Conservation (phyloP, 2,797 vertebrate genomes). For the Phrynocephalus forsythii region DNA sequence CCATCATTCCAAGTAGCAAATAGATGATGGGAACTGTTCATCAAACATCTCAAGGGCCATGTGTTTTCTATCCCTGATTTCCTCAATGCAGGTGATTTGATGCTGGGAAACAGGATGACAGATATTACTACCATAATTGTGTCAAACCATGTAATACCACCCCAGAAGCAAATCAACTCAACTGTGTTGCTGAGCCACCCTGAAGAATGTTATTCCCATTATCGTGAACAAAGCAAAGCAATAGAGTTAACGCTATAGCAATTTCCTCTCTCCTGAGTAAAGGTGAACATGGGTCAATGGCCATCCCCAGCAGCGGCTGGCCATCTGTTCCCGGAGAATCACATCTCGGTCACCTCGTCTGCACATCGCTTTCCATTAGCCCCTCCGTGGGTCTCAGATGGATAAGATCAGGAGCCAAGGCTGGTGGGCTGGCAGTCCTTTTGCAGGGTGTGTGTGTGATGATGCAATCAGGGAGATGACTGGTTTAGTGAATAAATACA, state of each 20-base stretch:
- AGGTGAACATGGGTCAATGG: not conserved
- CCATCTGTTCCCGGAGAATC: slow-evolving; percentile 1
- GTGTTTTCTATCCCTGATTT: not conserved
- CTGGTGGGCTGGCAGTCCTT: not conserved
- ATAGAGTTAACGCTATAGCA: slow-evolving; percentile 17
- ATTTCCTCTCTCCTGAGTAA: slow-evolving; percentile 8
- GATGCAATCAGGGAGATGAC: not conserved
- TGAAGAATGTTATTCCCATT: slow-evolving; percentile 1
- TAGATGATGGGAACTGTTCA: not conserved
- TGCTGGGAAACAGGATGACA: not conserved
- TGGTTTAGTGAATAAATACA: not conserved
- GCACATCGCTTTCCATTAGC: not conserved
- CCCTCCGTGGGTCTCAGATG: not conserved
- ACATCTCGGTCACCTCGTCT: not conserved
- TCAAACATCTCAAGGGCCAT: not conserved
- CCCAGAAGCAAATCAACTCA: slow-evolving; percentile 11
- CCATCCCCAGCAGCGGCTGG: not conserved
- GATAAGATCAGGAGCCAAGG: not conserved
- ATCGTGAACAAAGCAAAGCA: not conserved
- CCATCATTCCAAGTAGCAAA: too few relatives aligned
- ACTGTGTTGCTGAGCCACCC: not conserved
- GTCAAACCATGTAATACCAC: not conserved
- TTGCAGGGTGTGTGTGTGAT: not conserved
- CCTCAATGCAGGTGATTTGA: too few relatives aligned
- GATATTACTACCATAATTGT: not conserved